Evolutionary conservation across 2,888 invertebrate species (phyloP).

Genomic region (Cantharis rustica): DNA sequence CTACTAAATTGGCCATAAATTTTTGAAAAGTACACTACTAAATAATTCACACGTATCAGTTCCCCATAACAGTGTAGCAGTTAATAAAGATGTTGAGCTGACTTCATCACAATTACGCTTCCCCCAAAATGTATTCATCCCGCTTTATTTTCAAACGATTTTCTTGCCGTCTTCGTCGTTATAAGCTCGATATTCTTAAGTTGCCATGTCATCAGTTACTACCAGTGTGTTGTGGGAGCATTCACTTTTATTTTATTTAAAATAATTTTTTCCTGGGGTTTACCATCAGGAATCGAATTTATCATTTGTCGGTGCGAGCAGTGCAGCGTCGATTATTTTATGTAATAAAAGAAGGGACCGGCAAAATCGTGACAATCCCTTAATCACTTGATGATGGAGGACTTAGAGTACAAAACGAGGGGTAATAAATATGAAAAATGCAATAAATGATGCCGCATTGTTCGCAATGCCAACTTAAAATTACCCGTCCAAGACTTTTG

Average conservation of each 20-base stretch:
- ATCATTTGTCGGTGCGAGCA: background rate
- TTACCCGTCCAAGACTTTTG: background rate
- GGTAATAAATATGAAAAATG: conserved; percentile 17
- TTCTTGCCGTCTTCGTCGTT: conserved; percentile 37
- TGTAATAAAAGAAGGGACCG: conserved; percentile 17
- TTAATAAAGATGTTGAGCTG: conserved; percentile 46
- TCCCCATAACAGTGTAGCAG: conserved; percentile 33
- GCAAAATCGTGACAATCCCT: conserved; percentile 32
- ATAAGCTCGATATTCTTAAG: conserved; percentile 47
- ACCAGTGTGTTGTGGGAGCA: conserved; percentile 45
- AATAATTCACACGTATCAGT: conserved; percentile 14
- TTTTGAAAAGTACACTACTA: conserved; percentile 6
- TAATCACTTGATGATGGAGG: conserved; percentile 31
- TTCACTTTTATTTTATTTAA: conserved; percentile 31
- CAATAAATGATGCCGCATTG: conserved; percentile 28
- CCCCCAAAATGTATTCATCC: conserved; percentile 33
- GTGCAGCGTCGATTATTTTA: conserved; percentile 9
- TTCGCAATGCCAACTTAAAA: background rate
- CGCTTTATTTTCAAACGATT: conserved; percentile 26
- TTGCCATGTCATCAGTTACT: conserved; percentile 52
- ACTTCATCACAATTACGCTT: conserved; percentile 44
- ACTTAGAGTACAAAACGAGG: conserved; percentile 18
- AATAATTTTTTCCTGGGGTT: background rate
- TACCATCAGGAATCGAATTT: background rate
- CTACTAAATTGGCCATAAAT: background rate